Evolutionary conservation across 2,888 invertebrate species (phyloP).

Genomic region (Cryptophagus acutangulus): DNA sequence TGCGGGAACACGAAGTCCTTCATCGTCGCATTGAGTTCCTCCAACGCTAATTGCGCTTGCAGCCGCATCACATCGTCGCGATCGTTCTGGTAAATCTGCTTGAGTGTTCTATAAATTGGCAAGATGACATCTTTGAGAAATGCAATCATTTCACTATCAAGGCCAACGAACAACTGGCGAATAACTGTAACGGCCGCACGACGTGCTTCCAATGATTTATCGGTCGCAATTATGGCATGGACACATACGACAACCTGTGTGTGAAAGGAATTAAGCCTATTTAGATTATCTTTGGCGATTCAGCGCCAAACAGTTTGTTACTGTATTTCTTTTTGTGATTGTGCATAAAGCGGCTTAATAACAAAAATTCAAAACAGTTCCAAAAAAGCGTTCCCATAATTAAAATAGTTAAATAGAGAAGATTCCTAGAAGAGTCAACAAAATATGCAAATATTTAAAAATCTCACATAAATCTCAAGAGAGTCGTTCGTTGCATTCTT

Average conservation of each 20-base stretch:
- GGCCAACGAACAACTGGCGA: slow-evolving; percentile 67
- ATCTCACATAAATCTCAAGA: too few species aligned
- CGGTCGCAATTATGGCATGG: slow-evolving; percentile 62
- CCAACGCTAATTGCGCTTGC: slow-evolving; percentile 72
- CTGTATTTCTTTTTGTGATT: too few species aligned
- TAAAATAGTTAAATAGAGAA: background rate
- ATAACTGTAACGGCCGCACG: slow-evolving; percentile 76
- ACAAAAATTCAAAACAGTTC: too few species aligned
- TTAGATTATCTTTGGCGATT: too few species aligned
- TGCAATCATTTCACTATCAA: slow-evolving; percentile 64
- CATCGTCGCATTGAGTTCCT: slow-evolving; percentile 68
- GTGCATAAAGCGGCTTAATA: too few species aligned
- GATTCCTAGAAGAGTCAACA: background rate
- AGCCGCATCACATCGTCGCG: slow-evolving; percentile 65
- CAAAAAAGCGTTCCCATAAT: background rate
- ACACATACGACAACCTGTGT: slow-evolving; percentile 68
- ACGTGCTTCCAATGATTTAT: slow-evolving; percentile 67
- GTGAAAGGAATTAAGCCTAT: too few species aligned
- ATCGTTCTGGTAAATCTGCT: slow-evolving; percentile 58
- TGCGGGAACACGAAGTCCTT: slow-evolving; percentile 56
- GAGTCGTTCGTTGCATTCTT: too few species aligned
- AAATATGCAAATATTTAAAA: too few species aligned
- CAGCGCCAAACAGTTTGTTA: too few species aligned
- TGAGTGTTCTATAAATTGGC: slow-evolving; percentile 67
- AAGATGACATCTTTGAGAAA: slow-evolving; percentile 63